Conservation (phyloP, 2,888 invertebrate genomes). For the Harpalus rubripes region DNA sequence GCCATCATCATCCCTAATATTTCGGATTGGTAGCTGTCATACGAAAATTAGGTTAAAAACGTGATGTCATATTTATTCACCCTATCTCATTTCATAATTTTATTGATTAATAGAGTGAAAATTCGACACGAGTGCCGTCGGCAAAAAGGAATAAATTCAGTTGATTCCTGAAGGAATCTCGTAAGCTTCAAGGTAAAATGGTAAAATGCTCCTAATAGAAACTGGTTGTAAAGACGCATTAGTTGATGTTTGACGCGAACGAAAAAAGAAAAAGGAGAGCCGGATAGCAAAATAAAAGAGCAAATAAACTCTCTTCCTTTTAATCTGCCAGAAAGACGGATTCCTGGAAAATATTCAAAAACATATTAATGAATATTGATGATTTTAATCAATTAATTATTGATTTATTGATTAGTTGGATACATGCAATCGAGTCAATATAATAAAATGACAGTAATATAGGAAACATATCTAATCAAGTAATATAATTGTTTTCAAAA, state of each 20-base stretch:
- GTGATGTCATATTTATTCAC: conserved; percentile 1
- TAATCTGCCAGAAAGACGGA: no score
- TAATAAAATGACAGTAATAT: no score
- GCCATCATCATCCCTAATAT: not conserved
- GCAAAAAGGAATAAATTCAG: conserved; percentile 16
- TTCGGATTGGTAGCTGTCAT: not conserved
- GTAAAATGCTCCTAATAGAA: conserved; percentile 30
- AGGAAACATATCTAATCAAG: no score
- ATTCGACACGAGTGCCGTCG: conserved; percentile 9
- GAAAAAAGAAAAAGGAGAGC: not conserved
- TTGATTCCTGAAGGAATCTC: conserved; percentile 1
- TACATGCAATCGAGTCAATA: no score
- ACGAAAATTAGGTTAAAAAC: not conserved
- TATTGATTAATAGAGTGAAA: conserved; percentile 30
- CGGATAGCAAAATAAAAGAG: not conserved
- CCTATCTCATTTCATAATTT: not conserved
- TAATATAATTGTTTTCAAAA: no score
- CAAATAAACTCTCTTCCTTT: not conserved
- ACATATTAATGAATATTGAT: no score
- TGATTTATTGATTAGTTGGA: no score
- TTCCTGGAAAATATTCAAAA: no score
- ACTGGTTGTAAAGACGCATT: conserved; percentile 51
- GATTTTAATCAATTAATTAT: no score
- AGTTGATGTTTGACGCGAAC: conserved; percentile 51
- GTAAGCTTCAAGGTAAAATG: conserved; percentile 36